Base-by-base conservation (phyloP, 2,888 invertebrate genomes). In the Phragmatobia fuliginosa region DNA sequence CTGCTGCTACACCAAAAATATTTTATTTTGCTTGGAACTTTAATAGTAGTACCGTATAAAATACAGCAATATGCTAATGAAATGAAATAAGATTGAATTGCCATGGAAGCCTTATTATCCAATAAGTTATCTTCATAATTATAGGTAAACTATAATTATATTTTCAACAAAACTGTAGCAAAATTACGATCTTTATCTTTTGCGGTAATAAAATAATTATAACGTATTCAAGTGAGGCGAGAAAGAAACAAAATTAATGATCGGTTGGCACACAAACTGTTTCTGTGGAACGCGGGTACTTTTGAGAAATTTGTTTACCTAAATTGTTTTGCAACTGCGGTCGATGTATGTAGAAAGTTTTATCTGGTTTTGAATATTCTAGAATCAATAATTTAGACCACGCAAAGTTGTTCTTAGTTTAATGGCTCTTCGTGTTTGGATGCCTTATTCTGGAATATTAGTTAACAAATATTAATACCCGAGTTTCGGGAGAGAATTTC, bases 211-310 rank as follows among this genome's bases (percentile, higher is more conserved):
- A 67, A 61, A 61, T 36, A 67, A 63, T 49, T 63, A 67, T 67
- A 67, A 62, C 56, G 11, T 41, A 56, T 52, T 56, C 67, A 25
- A 62, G 62, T 67, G 16, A 36, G 32, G 38, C 31, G 52, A 31
- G 56, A 38, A 56, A 62, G 56, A 67, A 67, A 62, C 32, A 58
- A 62, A 62, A 67, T 67, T 38, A 67, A 67, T 67, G 41, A 32
- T 31, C 56, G 28, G 38, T 33, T 61, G 38, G 41, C 67, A 67
- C 28, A 62, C 67, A 11, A 67, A 62, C 59, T 28, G 70, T 61
- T 62, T 32, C 31, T n/a, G 25, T 38, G 14, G 18, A 67, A 25
- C 32, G 45, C 14, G 49, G 41, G 36, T 63, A 62, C 58, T 68
- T 67, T 58, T 63, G 45, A 63, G 32, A 63, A 41, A 68, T 68